Conservation (phyloP, 2,113 vertebrate species). For the Megaceryle torquata region DNA sequence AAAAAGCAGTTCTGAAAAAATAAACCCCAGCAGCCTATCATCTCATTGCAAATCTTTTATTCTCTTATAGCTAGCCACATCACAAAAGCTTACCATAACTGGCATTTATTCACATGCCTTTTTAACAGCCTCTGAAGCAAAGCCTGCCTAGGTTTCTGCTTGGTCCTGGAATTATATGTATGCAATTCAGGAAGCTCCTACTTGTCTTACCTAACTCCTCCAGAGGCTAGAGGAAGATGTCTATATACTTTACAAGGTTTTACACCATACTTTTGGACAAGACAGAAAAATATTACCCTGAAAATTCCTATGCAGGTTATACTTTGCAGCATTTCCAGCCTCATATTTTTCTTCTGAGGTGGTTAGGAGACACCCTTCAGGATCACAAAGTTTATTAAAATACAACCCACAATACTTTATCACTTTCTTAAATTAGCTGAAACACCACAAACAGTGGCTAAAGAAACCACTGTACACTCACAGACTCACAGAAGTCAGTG, state of each 20-base stretch:
- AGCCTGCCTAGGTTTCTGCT: background rate
- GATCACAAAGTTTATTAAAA: constrained; percentile 10
- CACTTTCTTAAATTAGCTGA: background rate
- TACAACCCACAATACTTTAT: background rate
- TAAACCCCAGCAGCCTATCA: background rate
- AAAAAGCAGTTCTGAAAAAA: background rate
- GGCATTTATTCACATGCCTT: background rate
- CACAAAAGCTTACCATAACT: background rate
- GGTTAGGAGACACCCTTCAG: background rate
- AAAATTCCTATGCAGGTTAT: background rate
- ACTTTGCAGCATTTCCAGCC: background rate
- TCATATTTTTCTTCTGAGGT: background rate
- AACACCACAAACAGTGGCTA: background rate
- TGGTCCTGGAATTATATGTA: background rate
- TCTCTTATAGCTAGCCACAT: background rate
- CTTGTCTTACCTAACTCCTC: background rate
- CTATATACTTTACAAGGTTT: background rate
- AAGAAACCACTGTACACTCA: background rate
- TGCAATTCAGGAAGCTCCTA: background rate
- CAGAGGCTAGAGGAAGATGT: background rate
- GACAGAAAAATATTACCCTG: background rate
- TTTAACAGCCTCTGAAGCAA: background rate
- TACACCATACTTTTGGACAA: background rate
- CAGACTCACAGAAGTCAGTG: background rate
- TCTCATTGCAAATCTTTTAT: background rate